A percentile compares a stretch with the other conserved stretches of the same genome.
Conservation (phyloP, 2,888 invertebrate genomes). For the Hemithea aestivaria region DNA sequence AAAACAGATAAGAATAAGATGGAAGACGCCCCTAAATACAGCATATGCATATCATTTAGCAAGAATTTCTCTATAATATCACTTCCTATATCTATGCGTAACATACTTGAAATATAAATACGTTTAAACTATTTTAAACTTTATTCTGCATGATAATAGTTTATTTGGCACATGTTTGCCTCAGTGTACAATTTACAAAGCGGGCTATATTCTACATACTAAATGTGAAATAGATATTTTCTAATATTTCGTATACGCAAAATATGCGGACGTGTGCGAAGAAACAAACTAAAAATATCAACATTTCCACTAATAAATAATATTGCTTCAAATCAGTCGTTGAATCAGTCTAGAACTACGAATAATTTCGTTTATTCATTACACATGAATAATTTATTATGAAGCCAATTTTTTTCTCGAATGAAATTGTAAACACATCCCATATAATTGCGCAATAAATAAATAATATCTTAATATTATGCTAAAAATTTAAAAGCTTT, state of each 20-base stretch:
- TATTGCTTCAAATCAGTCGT: conserved; percentile 77
- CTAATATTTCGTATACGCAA: conserved; percentile 13
- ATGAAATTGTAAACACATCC: conserved; percentile 4
- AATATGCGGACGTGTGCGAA: conserved; percentile 17
- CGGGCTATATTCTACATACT: conserved; percentile 8
- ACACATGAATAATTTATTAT: conserved; percentile 38
- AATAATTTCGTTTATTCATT: conserved; percentile 28
- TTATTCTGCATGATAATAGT: conserved; percentile 54
- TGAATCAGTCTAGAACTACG: conserved; percentile 67
- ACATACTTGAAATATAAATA: conserved; percentile 61
- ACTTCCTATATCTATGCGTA: conserved; percentile 63
- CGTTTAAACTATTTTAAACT: conserved; percentile 48
- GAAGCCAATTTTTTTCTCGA: conserved; percentile 27
- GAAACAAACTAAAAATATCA: conserved; percentile 34
- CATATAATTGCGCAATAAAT: conserved; percentile 1
- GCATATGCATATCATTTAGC: conserved; percentile 72
- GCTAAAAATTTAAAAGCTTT: no score
- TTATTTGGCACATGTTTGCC: conserved; percentile 60
- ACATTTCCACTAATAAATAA: conserved; percentile 67
- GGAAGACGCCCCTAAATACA: conserved; percentile 79
- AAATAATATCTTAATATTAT: conserved; percentile 3
- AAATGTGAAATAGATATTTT: conserved; percentile 26
- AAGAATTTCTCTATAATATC: conserved; percentile 62
- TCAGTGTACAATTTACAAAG: conserved; percentile 17
- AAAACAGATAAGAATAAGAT: conserved; percentile 69